phyloP scores from a whole-genome alignment of 2,888 invertebrate species.

The Pheosia tremula region DNA sequence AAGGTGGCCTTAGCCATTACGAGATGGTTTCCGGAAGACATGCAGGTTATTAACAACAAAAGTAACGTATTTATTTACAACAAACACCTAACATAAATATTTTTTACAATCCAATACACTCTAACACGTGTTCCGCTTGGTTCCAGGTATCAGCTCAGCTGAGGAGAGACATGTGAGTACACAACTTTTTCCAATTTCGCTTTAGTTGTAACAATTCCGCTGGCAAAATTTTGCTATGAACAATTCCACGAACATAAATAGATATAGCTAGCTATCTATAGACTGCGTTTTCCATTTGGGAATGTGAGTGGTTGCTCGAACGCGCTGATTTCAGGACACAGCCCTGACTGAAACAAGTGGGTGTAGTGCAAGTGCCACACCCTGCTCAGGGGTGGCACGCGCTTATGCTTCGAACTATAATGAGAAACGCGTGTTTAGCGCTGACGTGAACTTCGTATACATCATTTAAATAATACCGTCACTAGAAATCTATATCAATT shows the following conservation, averaged over 20 bases:
- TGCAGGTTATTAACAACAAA: too few species aligned
- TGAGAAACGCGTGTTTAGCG: too few species aligned
- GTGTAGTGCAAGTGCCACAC: slow-evolving; percentile 74
- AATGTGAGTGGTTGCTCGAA: slow-evolving; percentile 76
- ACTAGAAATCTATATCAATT: too few species aligned
- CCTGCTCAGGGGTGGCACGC: slow-evolving; percentile 50
- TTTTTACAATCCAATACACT: slow-evolving; percentile 12
- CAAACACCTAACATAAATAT: too few species aligned
- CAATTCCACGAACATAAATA: slow-evolving; percentile 51
- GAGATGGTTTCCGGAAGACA: too few species aligned
- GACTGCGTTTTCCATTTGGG: slow-evolving; percentile 78
- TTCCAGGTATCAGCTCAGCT: slow-evolving; percentile 82
- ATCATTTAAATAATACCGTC: too few species aligned
- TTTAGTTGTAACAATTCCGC: slow-evolving; percentile 67
- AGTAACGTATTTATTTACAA: too few species aligned
- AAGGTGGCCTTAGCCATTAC: too few species aligned
- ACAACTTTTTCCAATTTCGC: slow-evolving; percentile 66
- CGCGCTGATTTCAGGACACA: slow-evolving; percentile 84
- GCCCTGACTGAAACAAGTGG: slow-evolving; percentile 79
- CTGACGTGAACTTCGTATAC: too few species aligned
- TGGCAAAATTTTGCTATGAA: slow-evolving; percentile 71
- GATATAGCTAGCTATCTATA: slow-evolving; percentile 8
- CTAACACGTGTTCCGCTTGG: slow-evolving; percentile 39
- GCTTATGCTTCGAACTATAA: too few species aligned
- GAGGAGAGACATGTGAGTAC: slow-evolving; percentile 83